Evolutionary conservation across 2,888 invertebrate species (phyloP), one percentile per base, ranked within the genome.

Genomic region (Drosophila picticornis): DNA sequence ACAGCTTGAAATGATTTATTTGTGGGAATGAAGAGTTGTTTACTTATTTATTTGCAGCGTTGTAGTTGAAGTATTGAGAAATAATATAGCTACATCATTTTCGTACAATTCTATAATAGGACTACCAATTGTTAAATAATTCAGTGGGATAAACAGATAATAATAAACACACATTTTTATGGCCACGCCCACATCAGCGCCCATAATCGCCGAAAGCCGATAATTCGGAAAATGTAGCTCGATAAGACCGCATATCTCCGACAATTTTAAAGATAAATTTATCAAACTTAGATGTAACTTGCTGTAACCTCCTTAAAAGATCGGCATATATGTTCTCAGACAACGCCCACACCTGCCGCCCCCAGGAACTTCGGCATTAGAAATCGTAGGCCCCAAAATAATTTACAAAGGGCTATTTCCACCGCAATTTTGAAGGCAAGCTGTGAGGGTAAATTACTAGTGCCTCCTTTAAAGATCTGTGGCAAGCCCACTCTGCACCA

Each of bases 1-100:
- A 43, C 60, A 61, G 55, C 48, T 46, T 46, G 25, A 19, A 27
- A 51, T 57, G 19, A 57, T 59, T 50, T 40, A 55, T 38, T 38
- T 58, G 40, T 6, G 4, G n/a, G 5, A 13, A 59, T 2, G 58
- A 48, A 16, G 46, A 46, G 25, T 46, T 46, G 46, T 4, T 46
- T 25, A 46, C 46, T 46, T 25, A 46, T 46, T 16, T 16, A 25
- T 25, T 40, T 16, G 46, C 25, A 4, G 25, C 16, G 25, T 16
- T 46, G 16, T 46, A 16, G 27, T 46, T 25, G 46, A 46, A 46
- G 4, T 16, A 25, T 46, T 25, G 46, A 0, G 25, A 25, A 25
- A 25, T 25, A 25, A 46, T 4, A 46, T 2, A 46, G 25, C 46
- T 25, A 46, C 25, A 25, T 25, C 0, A 16, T 9, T 16, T 25